Conservation (phyloP, 2,797 vertebrate species). For the Malacoctenus gilli region DNA sequence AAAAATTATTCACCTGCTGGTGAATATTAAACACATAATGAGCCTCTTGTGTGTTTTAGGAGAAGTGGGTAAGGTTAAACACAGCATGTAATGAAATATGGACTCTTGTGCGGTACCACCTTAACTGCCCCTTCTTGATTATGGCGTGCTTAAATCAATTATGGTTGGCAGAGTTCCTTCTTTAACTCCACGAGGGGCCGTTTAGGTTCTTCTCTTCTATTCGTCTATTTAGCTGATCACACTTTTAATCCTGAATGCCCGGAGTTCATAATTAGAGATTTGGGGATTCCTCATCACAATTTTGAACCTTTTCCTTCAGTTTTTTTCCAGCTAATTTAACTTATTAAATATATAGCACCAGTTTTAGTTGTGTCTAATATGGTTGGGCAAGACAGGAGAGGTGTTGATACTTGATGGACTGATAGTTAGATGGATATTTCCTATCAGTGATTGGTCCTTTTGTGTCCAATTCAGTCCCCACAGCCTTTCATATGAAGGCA, state of each 20-base stretch:
- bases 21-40: constrained; percentile 99
- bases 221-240: constrained; percentile 34
- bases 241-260: constrained; percentile 7
- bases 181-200: constrained; percentile 46
- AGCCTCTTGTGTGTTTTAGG: constrained; percentile 93
- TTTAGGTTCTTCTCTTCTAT: constrained; percentile 33
- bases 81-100: constrained; percentile 80
- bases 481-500: constrained; percentile 8
- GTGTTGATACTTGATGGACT: constrained; percentile 26
- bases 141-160: constrained; percentile 69
- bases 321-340: not conserved
- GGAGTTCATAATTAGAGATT: not conserved
- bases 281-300: not conserved
- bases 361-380: not conserved
- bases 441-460: constrained; percentile 13
- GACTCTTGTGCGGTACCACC: constrained; percentile 59
- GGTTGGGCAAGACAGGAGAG: constrained; percentile 3
- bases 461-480: constrained; percentile 20
- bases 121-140: constrained; percentile 66
- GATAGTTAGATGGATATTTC: constrained; percentile 24
- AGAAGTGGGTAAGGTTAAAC: constrained; percentile 86
- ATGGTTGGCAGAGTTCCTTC: constrained; percentile 77
- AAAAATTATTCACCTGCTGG: constrained; percentile 99
- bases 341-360: not conserved
- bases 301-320: too few species aligned